These are phyloP conservation scores for Eupleurogrammus muticus DNA, from an alignment of 2,797 vertebrate genomes.

Conservation along the genomic window DNA sequence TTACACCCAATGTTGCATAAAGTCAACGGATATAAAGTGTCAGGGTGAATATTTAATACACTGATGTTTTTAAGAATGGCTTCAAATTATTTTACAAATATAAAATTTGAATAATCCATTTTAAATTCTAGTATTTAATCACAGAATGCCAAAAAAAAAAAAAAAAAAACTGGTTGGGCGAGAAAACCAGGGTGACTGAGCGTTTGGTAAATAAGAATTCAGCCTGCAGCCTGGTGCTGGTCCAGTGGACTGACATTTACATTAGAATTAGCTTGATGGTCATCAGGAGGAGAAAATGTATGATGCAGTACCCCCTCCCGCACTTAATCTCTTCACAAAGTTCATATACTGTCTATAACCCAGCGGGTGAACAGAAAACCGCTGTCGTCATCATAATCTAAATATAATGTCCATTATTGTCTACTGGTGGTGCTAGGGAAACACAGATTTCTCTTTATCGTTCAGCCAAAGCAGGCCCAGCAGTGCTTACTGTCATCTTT, in stretches of 20 bases:
- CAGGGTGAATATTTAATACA: background rate
- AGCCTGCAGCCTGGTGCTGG: slow-evolving; percentile 44
- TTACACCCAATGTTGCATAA: slow-evolving; percentile 16
- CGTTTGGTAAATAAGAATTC: slow-evolving; percentile 70
- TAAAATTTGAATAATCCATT: slow-evolving; percentile 41
- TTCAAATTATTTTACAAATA: slow-evolving; percentile 10
- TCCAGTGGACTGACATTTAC: slow-evolving; percentile 74
- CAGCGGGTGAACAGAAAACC: background rate
- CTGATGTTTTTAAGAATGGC: slow-evolving; percentile 2
- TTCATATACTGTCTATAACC: background rate
- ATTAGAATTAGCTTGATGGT: slow-evolving; percentile 72
- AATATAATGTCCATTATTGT: slow-evolving; percentile 11
- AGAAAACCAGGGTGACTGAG: slow-evolving; percentile 35
- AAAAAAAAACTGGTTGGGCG: background rate
- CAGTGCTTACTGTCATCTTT: slow-evolving; percentile 16
- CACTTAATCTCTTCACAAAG: slow-evolving; percentile 29
- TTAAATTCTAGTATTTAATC: slow-evolving; percentile 38
- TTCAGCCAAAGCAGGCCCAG: background rate
- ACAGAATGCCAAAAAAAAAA: slow-evolving; percentile 24
- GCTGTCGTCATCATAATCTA: background rate
- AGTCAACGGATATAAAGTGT: background rate
- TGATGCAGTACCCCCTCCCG: slow-evolving; percentile 1
- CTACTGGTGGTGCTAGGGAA: slow-evolving; percentile 18
- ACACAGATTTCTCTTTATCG: background rate
- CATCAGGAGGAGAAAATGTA: slow-evolving; percentile 30